Evolutionary conservation across 2,888 invertebrate species (phyloP).

Genomic region (Prostheceraeus crozeri): DNA sequence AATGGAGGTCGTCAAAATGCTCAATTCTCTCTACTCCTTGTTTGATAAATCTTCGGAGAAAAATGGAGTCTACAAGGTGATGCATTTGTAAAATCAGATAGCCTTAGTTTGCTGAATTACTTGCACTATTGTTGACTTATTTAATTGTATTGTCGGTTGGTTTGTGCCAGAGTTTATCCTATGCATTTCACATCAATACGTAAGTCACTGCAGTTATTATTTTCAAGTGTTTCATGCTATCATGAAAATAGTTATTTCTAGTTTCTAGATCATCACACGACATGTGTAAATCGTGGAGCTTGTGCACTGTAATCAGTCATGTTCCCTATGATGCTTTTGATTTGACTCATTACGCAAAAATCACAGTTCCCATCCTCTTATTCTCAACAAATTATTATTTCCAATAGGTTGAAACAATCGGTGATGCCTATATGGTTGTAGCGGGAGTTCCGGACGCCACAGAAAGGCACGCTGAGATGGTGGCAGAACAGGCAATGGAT

Average conservation of each 20-base stretch:
- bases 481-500: slow-evolving; percentile 50
- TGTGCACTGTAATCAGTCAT: too few relatives aligned
- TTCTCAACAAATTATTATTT: slow-evolving; percentile 3
- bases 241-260: too few relatives aligned
- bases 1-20: slow-evolving; percentile 50
- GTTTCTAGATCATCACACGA: too few relatives aligned
- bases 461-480: slow-evolving; percentile 47
- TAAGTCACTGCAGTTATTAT: too few relatives aligned
- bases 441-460: slow-evolving; percentile 51
- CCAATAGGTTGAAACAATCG: slow-evolving; percentile 50
- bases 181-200: too few relatives aligned
- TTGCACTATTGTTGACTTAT: too few relatives aligned
- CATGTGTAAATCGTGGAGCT: too few relatives aligned
- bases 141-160: too few relatives aligned
- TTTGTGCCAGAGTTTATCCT: too few relatives aligned
- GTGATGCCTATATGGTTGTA: slow-evolving; percentile 52
- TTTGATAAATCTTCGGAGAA: slow-evolving; percentile 43
- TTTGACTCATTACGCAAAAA: not conserved
- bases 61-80: slow-evolving; percentile 46
- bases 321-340: too few relatives aligned
- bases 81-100: slow-evolving; percentile 1
- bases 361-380: too few relatives aligned
- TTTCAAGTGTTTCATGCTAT: too few relatives aligned
- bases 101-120: slow-evolving; percentile 42
- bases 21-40: slow-evolving; percentile 55